phyloP scores from a whole-genome alignment of 2,113 vertebrate species.

The Phylloscopus trochiloides region DNA sequence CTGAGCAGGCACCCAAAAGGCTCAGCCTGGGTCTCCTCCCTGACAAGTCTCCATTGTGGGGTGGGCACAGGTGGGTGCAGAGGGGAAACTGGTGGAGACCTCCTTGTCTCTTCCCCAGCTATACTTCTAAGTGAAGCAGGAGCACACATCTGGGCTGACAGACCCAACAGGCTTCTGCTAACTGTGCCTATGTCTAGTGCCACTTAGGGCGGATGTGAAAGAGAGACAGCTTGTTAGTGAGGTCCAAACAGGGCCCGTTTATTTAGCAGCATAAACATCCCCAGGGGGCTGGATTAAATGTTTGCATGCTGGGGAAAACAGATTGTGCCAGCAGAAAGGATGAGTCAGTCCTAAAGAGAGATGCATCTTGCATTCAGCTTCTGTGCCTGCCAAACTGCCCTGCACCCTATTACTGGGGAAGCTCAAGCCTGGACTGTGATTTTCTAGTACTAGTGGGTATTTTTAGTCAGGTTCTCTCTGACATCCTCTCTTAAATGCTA shows the following conservation, averaged over 20 bases:
- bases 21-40: background rate
- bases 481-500: background rate
- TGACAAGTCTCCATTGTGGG: accelerated
- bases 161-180: background rate
- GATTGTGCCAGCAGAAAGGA: conserved; percentile 14
- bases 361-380: background rate
- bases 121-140: background rate
- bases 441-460: background rate
- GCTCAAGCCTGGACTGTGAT: background rate
- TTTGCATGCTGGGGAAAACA: background rate
- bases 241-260: background rate
- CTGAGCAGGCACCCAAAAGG: background rate
- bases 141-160: background rate
- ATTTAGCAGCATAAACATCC: conserved; percentile 21
- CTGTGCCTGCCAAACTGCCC: background rate
- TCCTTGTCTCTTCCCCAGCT: background rate
- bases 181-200: background rate
- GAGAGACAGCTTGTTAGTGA: background rate
- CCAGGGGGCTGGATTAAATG: background rate
- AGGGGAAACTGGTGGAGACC: background rate
- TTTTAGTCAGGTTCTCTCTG: conserved; percentile 4
- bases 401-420: background rate
- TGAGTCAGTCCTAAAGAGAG: conserved; percentile 27
- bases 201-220: background rate
- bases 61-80: background rate